Evolutionary conservation across 2,797 vertebrate genomes (phyloP), one percentile per base, ranked within the genome.

Genomic region (Liasis olivaceus): DNA sequence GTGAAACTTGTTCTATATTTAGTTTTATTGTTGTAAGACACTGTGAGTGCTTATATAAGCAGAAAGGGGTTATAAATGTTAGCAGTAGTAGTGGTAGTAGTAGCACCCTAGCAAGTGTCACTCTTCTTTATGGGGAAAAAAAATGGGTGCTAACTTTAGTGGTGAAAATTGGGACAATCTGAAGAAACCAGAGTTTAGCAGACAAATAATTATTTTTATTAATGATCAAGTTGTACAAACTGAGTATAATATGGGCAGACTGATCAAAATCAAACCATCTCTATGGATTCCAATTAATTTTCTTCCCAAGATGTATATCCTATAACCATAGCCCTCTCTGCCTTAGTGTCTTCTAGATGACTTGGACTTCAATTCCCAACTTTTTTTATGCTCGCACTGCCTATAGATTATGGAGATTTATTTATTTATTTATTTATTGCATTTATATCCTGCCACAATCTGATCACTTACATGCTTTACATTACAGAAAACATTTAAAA

Each of bases 111-210:
- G 26, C 51, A 87, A 66, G 20, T 42, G 6, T n/a, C 7, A 36
- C 92, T 85, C 85, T 95, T 51, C 36, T 26, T 62, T 90, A 56
- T 85, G 54, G 94, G 94, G 91, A 28, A 77, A 95, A 81, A 1
- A 54, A 62, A 92, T 77, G 91, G 51, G 85, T 77, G 77, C 69
- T 58, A 87, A 26, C 66, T 89, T 81, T 22, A 22, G 36, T 77
- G 72, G 36, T 42, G 36, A 81, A 81, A 81, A 81, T 81, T 81
- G 36, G 20, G 42, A 81, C 72, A 77, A 77, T 47, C 36, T 47
- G 72, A 77, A 47, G 42, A 24, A 22, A 77, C 3, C 1, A 22
- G 17, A 77, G 20, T 42, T 91, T 94, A 89, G 87, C 89, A 95
- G 89, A 86, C 56, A 17, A 90, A 63, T 84, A 62, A 42, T 9